Evolutionary conservation across 2,797 vertebrate genomes (phyloP).

Genomic region (Cyclura pinguis): DNA sequence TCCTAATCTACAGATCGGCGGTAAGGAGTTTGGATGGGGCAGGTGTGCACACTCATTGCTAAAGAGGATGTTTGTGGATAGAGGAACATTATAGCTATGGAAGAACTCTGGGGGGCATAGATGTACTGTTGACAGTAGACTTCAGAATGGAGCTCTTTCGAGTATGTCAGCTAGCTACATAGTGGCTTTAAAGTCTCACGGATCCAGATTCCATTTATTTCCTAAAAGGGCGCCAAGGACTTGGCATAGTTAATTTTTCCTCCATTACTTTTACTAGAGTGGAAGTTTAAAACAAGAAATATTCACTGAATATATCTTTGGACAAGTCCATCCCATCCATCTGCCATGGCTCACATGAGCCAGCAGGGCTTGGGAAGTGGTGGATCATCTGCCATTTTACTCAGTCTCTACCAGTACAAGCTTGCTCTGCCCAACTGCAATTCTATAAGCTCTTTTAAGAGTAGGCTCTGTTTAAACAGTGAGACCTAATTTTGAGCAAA

Average conservation of each 20-base stretch:
- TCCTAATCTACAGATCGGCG: not conserved
- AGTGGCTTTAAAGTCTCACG: not conserved
- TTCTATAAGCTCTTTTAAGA: not conserved
- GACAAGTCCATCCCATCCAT: not conserved
- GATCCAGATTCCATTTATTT: not conserved
- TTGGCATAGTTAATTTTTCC: not conserved
- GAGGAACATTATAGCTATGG: not conserved
- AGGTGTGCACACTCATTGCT: not conserved
- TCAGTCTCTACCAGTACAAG: not conserved
- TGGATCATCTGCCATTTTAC: not conserved
- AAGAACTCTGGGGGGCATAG: not conserved
- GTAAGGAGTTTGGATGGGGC: not conserved
- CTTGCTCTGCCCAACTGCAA: not conserved
- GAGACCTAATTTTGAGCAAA: not conserved
- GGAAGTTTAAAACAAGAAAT: not conserved
- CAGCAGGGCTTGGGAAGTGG: not conserved
- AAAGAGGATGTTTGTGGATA: not conserved
- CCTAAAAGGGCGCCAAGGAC: not conserved
- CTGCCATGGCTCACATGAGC: not conserved
- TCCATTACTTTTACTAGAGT: not conserved
- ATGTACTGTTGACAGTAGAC: not conserved
- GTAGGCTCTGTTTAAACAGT: not conserved
- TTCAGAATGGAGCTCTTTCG: not conserved
- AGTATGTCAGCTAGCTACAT: not conserved
- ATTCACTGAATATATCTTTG: not conserved